Percentiles rank a stretch among this genome's conserved stretches.
Conservation (phyloP, 2,113 vertebrate species). For the Orthonyx spaldingii region DNA sequence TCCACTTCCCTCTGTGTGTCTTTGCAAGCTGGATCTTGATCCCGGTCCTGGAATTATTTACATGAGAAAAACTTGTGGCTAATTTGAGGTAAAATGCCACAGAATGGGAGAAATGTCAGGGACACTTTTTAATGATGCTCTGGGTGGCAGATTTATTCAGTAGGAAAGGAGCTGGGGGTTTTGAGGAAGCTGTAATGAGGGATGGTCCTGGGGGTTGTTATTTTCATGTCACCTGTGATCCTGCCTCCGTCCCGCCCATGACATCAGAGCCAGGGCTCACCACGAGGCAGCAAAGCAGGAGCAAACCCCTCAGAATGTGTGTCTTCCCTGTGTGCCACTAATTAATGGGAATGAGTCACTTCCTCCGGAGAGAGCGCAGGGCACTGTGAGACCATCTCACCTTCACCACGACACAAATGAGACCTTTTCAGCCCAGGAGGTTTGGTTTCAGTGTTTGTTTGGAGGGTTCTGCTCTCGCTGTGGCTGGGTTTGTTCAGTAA, state of each 20-base stretch:
- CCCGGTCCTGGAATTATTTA: background rate
- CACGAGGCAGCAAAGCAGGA: background rate
- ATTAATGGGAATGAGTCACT: slow-evolving; percentile 8
- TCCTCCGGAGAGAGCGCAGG: slow-evolving; percentile 15
- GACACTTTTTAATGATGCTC: background rate
- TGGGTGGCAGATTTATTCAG: background rate
- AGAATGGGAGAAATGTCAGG: background rate
- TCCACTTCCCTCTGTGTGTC: background rate
- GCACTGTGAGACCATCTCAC: background rate
- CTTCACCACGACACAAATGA: slow-evolving; percentile 36
- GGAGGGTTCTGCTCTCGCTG: background rate
- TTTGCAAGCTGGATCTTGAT: background rate
- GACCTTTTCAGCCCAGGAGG: background rate
- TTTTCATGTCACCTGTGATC: background rate
- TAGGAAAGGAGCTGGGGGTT: background rate
- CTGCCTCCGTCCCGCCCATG: background rate
- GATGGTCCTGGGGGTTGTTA: background rate
- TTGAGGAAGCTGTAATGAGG: background rate
- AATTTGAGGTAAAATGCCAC: background rate
- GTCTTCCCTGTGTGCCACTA: background rate
- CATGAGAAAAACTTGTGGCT: background rate
- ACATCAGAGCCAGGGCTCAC: background rate
- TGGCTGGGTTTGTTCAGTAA: background rate
- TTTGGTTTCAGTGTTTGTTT: background rate
- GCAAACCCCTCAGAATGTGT: background rate